A percentile compares a stretch with the other conserved stretches of the same genome.
These are phyloP conservation scores for Formicarius rufipectus DNA, from an alignment of 2,113 vertebrate species.

Conservation along the genomic window DNA sequence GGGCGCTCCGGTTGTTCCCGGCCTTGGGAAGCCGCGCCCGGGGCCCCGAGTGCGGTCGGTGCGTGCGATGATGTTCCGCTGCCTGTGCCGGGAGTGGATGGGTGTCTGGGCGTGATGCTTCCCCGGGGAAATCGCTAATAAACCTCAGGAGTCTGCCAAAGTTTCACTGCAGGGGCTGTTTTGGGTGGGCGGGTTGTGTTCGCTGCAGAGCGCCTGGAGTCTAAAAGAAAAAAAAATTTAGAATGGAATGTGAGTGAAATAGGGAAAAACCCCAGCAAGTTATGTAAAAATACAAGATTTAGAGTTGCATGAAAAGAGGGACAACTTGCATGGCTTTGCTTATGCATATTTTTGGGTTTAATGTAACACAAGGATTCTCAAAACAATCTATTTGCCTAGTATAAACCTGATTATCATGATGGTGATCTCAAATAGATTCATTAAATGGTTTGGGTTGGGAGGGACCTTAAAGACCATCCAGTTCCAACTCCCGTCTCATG, in stretches of 20 bases:
- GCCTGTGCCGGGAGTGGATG: accelerated
- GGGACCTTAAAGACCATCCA: background rate
- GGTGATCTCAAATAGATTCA: background rate
- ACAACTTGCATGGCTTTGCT: background rate
- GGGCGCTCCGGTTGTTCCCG: too few relatives aligned
- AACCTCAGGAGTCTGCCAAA: background rate
- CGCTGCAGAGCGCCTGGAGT: background rate
- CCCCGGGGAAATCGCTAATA: background rate
- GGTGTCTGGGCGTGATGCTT: background rate
- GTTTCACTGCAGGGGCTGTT: background rate
- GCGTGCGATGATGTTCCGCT: background rate
- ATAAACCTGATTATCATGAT: background rate
- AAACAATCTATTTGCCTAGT: background rate
- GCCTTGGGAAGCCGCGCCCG: background rate
- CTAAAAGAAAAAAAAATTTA: background rate
- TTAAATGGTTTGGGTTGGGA: background rate
- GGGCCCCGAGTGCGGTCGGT: accelerated
- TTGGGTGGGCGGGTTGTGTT: background rate
- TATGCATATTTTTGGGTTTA: background rate
- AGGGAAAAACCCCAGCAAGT: background rate
- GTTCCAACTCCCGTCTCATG: background rate
- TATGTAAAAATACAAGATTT: background rate
- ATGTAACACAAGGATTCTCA: background rate
- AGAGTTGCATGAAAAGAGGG: background rate
- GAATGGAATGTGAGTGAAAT: background rate